Percentiles rank a stretch among this genome's conserved stretches.
These are phyloP conservation scores for Macropus fuliginosus DNA, from an alignment of 2,797 vertebrate genomes.

Conservation along the genomic window DNA sequence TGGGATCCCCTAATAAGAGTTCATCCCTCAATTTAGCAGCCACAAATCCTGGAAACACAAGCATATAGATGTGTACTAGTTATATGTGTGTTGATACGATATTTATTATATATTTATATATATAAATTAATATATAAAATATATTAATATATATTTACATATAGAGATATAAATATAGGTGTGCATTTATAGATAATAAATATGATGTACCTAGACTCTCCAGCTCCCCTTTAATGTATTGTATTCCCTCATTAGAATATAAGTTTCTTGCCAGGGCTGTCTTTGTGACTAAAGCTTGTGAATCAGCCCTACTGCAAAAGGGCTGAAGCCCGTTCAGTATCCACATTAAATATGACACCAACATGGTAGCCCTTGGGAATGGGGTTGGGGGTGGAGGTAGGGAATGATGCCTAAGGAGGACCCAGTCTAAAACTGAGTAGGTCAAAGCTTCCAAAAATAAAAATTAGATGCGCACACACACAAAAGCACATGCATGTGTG, in stretches of 20 bases:
- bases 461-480: too few species aligned
- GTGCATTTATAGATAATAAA: neutral
- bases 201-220: neutral
- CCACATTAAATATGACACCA: neutral
- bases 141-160: neutral
- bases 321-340: neutral
- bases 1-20: neutral
- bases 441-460: too few species aligned
- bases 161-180: neutral
- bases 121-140: too few species aligned
- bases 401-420: neutral
- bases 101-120: neutral
- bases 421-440: neutral
- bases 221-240: neutral
- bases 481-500: too few species aligned
- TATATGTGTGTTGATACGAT: neutral
- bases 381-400: too few species aligned
- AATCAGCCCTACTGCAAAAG: neutral
- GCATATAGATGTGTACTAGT: neutral
- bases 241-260: neutral
- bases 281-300: neutral
- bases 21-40: conserved; percentile 5
- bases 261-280: neutral
- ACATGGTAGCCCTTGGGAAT: neutral
- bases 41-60: neutral